These are phyloP conservation scores for Tetrapedia diversipes DNA, from an alignment of 2,888 invertebrate genomes.

Conservation along the genomic window DNA sequence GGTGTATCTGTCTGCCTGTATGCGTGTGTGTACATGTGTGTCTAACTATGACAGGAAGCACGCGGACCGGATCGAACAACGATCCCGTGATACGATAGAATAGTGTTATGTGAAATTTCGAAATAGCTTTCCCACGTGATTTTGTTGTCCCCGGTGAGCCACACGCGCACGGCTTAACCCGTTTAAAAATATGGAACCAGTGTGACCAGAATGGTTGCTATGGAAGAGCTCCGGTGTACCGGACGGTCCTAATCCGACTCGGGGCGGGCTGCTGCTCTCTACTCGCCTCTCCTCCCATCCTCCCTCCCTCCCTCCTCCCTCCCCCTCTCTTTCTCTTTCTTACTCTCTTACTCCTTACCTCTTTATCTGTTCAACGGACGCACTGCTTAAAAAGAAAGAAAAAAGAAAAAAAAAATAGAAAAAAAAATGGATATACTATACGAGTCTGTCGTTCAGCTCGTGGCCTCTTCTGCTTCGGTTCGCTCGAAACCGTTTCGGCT, in stretches of 20 bases:
- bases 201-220: conserved; percentile 83
- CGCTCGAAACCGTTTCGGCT: conserved; percentile 25
- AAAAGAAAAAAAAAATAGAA: neutral
- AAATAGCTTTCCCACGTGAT: conserved; percentile 33
- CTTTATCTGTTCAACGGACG: no score
- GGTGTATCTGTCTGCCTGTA: neutral
- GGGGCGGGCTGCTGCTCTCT: conserved; percentile 71
- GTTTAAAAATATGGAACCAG: conserved; percentile 83
- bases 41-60: conserved; percentile 36
- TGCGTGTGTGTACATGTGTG: no score
- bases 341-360: no score
- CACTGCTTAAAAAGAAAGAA: conserved; percentile 33
- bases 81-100: conserved; percentile 29
- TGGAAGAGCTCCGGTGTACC: conserved; percentile 82
- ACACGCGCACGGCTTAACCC: conserved; percentile 80
- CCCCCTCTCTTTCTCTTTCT: no score
- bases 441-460: conserved; percentile 27
- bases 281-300: neutral
- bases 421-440: no score
- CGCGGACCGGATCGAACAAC: conserved; percentile 43
- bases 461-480: conserved; percentile 8
- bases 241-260: conserved; percentile 78
- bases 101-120: conserved; percentile 36
- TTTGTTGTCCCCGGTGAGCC: conserved; percentile 79
- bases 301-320: neutral